A percentile compares a stretch with the other conserved stretches of the same genome.
Conservation (phyloP, 2,797 vertebrate genomes). For the Mergus octosetaceus region DNA sequence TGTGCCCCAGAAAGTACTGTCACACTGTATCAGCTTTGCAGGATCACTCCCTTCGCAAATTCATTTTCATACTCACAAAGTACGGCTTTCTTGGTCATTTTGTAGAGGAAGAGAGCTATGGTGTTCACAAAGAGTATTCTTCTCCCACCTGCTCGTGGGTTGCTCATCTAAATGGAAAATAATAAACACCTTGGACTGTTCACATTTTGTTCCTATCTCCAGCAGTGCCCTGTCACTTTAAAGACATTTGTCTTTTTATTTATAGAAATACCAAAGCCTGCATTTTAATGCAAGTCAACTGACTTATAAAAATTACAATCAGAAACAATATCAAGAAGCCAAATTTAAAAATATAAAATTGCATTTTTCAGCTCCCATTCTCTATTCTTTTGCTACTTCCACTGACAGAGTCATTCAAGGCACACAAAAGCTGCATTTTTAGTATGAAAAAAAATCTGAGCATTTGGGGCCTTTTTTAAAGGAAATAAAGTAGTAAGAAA, state of each 20-base stretch:
- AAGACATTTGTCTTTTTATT: background rate
- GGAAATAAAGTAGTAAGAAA: background rate
- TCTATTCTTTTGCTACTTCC: background rate
- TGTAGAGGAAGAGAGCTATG: background rate
- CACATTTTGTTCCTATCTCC: background rate
- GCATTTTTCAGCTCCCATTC: background rate
- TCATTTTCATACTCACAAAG: background rate
- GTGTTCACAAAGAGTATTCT: background rate
- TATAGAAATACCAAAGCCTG: background rate
- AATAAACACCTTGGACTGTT: background rate
- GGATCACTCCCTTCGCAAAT: background rate
- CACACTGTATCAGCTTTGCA: background rate
- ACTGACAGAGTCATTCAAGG: background rate
- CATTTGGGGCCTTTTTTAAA: background rate
- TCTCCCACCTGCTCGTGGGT: conserved; percentile 17
- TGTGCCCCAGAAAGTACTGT: background rate
- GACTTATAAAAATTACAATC: background rate
- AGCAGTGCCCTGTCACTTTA: background rate
- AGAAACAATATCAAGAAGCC: background rate
- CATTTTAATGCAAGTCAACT: background rate
- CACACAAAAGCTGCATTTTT: background rate
- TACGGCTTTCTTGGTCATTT: background rate
- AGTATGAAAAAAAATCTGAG: background rate
- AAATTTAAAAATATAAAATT: background rate
- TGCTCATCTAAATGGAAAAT: background rate